Evolutionary conservation across 1,140 invertebrate genomes (phyloP).

Genomic region (Adoxophyes honmai): DNA sequence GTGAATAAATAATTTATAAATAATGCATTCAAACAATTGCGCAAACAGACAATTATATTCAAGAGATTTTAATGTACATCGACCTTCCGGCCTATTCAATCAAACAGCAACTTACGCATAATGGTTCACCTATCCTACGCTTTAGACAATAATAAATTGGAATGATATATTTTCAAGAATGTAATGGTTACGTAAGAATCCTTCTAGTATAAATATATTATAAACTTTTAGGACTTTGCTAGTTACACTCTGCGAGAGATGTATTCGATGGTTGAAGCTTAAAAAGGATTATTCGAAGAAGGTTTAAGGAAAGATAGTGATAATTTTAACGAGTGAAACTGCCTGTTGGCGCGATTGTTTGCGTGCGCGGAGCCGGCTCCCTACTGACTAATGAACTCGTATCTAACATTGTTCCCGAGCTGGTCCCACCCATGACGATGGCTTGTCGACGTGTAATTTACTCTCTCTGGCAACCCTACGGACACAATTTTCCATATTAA

Average conservation of each 20-base stretch:
- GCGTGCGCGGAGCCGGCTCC: slow-evolving; percentile 44
- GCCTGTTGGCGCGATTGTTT: slow-evolving; percentile 56
- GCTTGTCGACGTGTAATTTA: slow-evolving; percentile 60
- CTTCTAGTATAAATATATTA: slow-evolving; percentile 39
- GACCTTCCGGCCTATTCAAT: neutral
- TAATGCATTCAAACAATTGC: slow-evolving; percentile 54
- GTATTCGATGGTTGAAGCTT: too few relatives aligned
- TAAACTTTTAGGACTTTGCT: slow-evolving; percentile 23
- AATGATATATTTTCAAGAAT: slow-evolving; percentile 75
- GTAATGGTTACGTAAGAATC: slow-evolving; percentile 62
- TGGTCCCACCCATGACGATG: slow-evolving; percentile 75
- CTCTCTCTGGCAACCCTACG: slow-evolving; percentile 28
- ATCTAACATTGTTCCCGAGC: slow-evolving; percentile 74
- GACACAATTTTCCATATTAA: slow-evolving; percentile 14
- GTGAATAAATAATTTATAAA: slow-evolving; percentile 48
- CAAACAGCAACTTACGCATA: slow-evolving; percentile 43
- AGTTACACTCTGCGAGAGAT: neutral
- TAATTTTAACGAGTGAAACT: slow-evolving; percentile 20
- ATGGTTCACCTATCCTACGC: slow-evolving; percentile 66
- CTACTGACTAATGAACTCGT: slow-evolving; percentile 66
- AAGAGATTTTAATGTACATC: neutral
- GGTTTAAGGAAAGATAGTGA: slow-evolving; percentile 16
- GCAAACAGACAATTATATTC: slow-evolving; percentile 39
- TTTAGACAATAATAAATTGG: slow-evolving; percentile 67
- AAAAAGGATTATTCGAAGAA: slow-evolving; percentile 1